A percentile compares a stretch with the other conserved stretches of the same genome.
These are phyloP conservation scores for Probaryconus sp. DNA, from an alignment of 1,140 invertebrate species.

Conservation along the genomic window DNA sequence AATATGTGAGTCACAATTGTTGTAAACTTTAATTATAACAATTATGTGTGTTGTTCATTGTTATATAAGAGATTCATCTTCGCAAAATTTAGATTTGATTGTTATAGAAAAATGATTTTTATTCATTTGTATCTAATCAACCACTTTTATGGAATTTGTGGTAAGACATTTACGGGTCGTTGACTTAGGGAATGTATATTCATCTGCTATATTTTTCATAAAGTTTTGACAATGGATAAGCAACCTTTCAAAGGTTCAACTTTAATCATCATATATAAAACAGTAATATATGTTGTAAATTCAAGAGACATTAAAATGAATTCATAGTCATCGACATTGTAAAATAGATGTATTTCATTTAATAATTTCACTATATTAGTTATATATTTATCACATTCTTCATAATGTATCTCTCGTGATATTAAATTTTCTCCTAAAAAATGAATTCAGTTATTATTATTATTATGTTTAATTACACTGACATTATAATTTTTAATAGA, in stretches of 20 bases:
- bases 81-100: too few relatives aligned
- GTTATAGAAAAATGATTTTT: too few relatives aligned
- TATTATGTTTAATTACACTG: neutral
- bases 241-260: conserved; percentile 89
- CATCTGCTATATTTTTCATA: conserved; percentile 84
- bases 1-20: too few relatives aligned
- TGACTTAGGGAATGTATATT: neutral
- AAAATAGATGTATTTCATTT: conserved; percentile 85
- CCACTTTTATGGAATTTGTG: too few relatives aligned
- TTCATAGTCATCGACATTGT: conserved; percentile 88
- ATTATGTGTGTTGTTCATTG: too few relatives aligned
- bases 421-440: conserved; percentile 83
- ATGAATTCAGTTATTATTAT: conserved; percentile 13
- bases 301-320: conserved; percentile 88
- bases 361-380: conserved; percentile 89
- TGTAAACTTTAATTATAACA: too few relatives aligned
- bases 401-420: conserved; percentile 81
- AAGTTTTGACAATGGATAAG: conserved; percentile 93
- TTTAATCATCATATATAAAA: conserved; percentile 88
- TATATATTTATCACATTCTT: conserved; percentile 88
- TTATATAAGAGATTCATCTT: too few relatives aligned
- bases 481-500: neutral
- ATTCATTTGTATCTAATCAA: too few relatives aligned
- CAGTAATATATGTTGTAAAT: conserved; percentile 90
- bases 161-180: too few relatives aligned